Percentiles rank a stretch among this genome's conserved stretches.
Evolutionary conservation across 2,113 vertebrate species (phyloP).

Genomic region (Dipodomys merriami): DNA sequence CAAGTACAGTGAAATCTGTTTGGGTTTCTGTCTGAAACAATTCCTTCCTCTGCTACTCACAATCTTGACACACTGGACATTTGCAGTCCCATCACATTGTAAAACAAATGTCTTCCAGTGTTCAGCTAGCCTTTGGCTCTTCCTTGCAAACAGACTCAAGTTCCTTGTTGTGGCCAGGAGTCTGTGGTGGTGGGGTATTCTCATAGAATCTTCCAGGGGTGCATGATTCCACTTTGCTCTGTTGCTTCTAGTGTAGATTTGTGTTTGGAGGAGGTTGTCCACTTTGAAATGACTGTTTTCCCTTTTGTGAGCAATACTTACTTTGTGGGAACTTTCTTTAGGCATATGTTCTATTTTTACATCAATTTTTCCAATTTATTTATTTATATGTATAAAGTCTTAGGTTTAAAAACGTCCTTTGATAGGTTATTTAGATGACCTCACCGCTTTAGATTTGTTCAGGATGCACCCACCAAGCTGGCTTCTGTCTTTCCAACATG

Average conservation of each 20-base stretch:
- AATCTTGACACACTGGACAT: background rate
- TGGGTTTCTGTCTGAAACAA: background rate
- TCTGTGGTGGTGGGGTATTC: fast-evolving
- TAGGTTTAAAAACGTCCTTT: background rate
- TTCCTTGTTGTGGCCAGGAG: background rate
- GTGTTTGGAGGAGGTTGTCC: background rate
- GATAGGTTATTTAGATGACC: background rate
- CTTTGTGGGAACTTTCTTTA: background rate
- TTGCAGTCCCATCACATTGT: background rate
- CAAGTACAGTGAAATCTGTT: fast-evolving
- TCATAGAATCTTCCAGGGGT: fast-evolving
- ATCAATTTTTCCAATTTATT: background rate
- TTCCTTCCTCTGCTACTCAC: background rate
- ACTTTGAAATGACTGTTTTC: background rate
- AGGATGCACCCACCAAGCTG: background rate
- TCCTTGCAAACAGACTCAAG: background rate
- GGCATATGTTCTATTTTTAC: background rate
- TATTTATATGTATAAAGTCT: background rate
- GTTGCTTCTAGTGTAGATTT: fast-evolving
- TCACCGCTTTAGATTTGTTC: background rate
- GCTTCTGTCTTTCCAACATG: background rate
- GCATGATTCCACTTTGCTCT: fast-evolving
- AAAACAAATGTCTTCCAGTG: background rate
- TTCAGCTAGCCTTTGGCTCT: background rate
- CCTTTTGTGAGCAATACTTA: background rate